These are phyloP conservation scores for Zosterops lateralis DNA, from an alignment of 2,113 vertebrate genomes.

Conservation along the genomic window DNA sequence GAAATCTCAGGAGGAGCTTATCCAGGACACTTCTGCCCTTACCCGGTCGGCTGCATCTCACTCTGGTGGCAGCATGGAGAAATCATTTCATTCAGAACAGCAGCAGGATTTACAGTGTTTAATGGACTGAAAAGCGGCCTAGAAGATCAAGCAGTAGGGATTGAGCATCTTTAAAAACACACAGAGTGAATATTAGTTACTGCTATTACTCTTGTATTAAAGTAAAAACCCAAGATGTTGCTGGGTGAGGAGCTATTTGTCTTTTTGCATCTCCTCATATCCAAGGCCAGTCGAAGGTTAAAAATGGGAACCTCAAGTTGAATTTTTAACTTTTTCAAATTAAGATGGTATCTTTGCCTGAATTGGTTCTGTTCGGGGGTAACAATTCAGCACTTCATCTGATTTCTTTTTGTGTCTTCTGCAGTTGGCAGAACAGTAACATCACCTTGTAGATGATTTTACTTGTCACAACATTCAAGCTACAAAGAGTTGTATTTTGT, in stretches of 20 bases:
- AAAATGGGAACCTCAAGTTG: neutral
- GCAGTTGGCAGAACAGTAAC: neutral
- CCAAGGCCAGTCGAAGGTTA: neutral
- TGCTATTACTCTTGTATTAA: neutral
- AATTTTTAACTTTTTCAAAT: neutral
- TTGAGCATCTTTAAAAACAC: neutral
- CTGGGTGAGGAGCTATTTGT: neutral
- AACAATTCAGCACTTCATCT: neutral
- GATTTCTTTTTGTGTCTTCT: neutral
- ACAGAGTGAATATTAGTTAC: neutral
- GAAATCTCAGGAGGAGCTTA: neutral
- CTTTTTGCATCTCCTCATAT: neutral
- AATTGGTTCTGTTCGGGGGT: neutral
- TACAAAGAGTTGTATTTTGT: neutral
- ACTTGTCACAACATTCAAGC: neutral
- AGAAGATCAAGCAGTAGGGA: neutral
- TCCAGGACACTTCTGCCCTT: neutral
- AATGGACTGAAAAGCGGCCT: neutral
- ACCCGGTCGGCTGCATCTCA: neutral
- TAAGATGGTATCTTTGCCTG: neutral
- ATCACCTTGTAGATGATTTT: neutral
- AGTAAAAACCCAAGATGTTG: neutral
- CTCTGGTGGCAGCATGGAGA: neutral
- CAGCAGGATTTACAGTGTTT: neutral
- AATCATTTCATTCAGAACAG: neutral